Evolutionary conservation across 2,113 vertebrate species (phyloP), one percentile per base, ranked within the genome.

Genomic region (Cinclus cinclus): DNA sequence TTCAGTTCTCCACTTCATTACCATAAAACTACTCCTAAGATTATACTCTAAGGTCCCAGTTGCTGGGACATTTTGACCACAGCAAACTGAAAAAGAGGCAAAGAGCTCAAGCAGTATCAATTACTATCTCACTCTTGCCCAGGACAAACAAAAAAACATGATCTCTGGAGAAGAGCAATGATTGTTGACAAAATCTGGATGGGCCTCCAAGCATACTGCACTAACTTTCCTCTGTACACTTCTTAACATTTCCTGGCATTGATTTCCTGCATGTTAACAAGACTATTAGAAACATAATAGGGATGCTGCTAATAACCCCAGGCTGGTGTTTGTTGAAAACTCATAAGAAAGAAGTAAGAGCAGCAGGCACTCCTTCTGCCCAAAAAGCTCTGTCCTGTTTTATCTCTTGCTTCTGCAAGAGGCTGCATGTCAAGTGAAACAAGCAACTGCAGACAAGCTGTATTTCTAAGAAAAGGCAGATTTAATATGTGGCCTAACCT

Each of bases 261-360:
- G 9, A 87, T 78, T 92, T 94, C 52, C 91, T 91, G 31, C 62
- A 53, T 19, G 47, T 77, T 95, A 88, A 94, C 78, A 85, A 91
- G 63, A 62, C 42, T 59, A 30, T 83, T 77, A 77, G 78, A 76
- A 90, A 87, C 42, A 70, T 83, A 76, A 85, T 52, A 85, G 70
- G 30, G 39, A 70, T 88, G 35, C 15, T 8, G 14, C 70, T 85
- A 91, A 83, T 76, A 93, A 91, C 28, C 25, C 11, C 50, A 37
- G 2, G 0, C 53, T 83, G 33, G 5, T 85, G 50, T 60, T 89
- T 50, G n/a, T 27, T 89, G 78, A 50, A 20, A 92, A 89, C 62
- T 47, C 83, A 82, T 56, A 41, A 85, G 59, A 24, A 62, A 73
- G 49, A 73, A 83, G 28, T 30, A 92, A 65, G 41, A 83, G 67